Conservation (phyloP, 2,113 vertebrate genomes). For the Pycnonotus jocosus region DNA sequence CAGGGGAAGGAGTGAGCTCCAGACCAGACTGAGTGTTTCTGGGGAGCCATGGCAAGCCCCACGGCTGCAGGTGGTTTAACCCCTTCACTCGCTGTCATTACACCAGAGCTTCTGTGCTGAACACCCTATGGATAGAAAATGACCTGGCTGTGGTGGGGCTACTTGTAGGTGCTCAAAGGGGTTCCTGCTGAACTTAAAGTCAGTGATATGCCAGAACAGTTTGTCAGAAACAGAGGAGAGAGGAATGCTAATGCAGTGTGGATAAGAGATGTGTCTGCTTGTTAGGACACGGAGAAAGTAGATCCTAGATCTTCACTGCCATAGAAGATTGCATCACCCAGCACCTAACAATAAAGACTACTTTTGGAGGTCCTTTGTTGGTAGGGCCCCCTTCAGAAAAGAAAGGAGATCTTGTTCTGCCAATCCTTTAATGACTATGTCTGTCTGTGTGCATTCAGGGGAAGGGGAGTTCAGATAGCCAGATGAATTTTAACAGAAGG, state of each 20-base stretch:
- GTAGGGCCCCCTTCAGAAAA: conserved; percentile 9
- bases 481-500: conserved; percentile 49
- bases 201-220: not conserved
- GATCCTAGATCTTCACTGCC: not conserved
- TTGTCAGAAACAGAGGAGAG: not conserved
- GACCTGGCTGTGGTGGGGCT: not conserved
- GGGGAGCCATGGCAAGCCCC: not conserved
- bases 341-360: not conserved
- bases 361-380: not conserved
- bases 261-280: not conserved
- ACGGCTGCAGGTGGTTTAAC: not conserved
- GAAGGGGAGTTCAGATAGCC: not conserved
- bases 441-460: not conserved
- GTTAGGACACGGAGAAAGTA: not conserved
- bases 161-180: not conserved
- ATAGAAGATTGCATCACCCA: not conserved
- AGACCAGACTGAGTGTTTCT: not conserved
- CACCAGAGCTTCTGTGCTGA: not conserved
- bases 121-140: not conserved
- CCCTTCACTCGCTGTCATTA: not conserved
- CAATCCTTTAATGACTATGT: conserved; percentile 36
- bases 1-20: not conserved
- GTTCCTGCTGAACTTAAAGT: not conserved
- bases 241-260: not conserved
- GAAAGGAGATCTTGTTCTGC: conserved; percentile 54